These are phyloP conservation scores for Amiota mariae DNA, from an alignment of 2,888 invertebrate genomes.

Conservation along the genomic window DNA sequence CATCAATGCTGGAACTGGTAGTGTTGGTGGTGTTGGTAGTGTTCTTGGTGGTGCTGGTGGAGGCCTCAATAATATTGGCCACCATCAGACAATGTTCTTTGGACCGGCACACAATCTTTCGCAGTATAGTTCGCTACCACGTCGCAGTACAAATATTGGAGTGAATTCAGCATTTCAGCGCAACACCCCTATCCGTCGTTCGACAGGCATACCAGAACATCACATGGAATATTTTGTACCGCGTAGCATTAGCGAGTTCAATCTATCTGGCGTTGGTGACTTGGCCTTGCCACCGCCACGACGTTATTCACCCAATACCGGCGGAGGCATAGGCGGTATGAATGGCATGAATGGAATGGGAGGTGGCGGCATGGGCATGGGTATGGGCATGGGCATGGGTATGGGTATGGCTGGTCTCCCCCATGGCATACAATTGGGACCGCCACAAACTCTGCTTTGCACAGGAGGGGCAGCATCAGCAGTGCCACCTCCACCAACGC, in stretches of 20 bases:
- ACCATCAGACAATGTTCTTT: slow-evolving; percentile 72
- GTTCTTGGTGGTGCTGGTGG: slow-evolving; percentile 38
- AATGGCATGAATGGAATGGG: slow-evolving; percentile 40
- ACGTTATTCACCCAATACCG: slow-evolving; percentile 68
- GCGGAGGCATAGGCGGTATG: slow-evolving; percentile 28
- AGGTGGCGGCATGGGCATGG: slow-evolving; percentile 44
- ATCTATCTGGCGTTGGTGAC: slow-evolving; percentile 80
- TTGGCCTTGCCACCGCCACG: slow-evolving; percentile 75
- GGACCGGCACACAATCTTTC: slow-evolving; percentile 73
- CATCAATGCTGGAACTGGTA: slow-evolving; percentile 49
- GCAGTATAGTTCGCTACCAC: slow-evolving; percentile 77
- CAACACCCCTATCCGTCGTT: slow-evolving; percentile 79
- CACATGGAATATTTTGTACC: slow-evolving; percentile 89
- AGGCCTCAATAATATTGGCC: slow-evolving; percentile 57
- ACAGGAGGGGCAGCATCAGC: slow-evolving; percentile 42
- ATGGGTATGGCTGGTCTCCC: slow-evolving; percentile 52
- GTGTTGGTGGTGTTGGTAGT: slow-evolving; percentile 42
- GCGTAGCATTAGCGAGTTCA: slow-evolving; percentile 87
- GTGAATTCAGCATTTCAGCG: slow-evolving; percentile 76
- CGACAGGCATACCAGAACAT: slow-evolving; percentile 77
- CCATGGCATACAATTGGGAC: slow-evolving; percentile 65
- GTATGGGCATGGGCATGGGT: slow-evolving; percentile 28
- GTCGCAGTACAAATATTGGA: slow-evolving; percentile 64
- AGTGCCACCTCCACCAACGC: slow-evolving; percentile 66
- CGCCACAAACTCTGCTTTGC: slow-evolving; percentile 69